Base-by-base conservation (phyloP, 1,140 invertebrate species). In the Philopotamus ludificatus region DNA sequence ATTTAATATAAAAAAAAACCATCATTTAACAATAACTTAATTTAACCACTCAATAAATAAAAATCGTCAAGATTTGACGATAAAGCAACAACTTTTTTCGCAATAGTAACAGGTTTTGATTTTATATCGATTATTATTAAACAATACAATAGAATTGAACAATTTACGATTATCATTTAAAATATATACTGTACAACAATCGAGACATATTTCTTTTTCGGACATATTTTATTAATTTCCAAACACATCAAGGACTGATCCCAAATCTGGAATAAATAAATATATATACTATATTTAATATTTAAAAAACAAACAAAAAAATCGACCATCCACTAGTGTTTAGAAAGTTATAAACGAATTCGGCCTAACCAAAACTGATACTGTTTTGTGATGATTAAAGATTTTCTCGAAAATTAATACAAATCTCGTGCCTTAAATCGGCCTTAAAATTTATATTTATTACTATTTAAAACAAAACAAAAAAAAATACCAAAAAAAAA, bases 401-500 rank as follows among this genome's bases (percentile, higher is more conserved):
- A 21, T 60, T 60, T 60, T 47, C 57, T n/a, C 42, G 22, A 23
- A 62, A 62, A 12, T 7, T 51, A 63, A 65, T 28, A 67, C 39
- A 70, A 65, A 28, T 50, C 62, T 62, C 66, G 69, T 70, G 69
- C 69, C 69, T 70, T 70, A 70, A 67, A 67, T 70, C 55, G 69
- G 69, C 69, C 69, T 70, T 70, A 67, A 70, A 70, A 70, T 65
- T 70, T 67, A 70, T 70, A 70, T 67, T 70, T 67, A 68, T 65
- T 67, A 65, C 45, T 57, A 65, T 58, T 70, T 47, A 25, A 49
- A 58, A 58, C 9, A 63, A 61, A 53, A 68, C 55, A 47, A 63
- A 41, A 51, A n/a, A n/a, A n/a, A n/a, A 61, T 47, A 55, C n/a
- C 10, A 39, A 58, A 20, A 54, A 63, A 65, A 58, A 58, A 47